phyloP scores from a whole-genome alignment of 2,113 vertebrate species.

The Meleagris gallopavo region DNA sequence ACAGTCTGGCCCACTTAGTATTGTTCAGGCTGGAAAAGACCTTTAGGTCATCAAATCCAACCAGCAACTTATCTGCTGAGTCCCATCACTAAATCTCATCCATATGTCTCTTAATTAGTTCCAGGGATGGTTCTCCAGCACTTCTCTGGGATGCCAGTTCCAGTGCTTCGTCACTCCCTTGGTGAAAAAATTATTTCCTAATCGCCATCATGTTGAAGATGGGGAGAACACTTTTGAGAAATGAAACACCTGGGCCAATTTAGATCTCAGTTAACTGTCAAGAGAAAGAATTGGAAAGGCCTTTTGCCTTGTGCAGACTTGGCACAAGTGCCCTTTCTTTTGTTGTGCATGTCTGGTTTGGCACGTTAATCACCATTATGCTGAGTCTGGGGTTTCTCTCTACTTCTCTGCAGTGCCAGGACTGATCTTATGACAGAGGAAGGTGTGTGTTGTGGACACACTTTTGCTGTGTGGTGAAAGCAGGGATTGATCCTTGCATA shows the following conservation, averaged over 20 bases:
- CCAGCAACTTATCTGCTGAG: background rate
- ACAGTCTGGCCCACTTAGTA: background rate
- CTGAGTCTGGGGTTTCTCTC: background rate
- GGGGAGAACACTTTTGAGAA: background rate
- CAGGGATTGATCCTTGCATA: background rate
- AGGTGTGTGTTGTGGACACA: background rate
- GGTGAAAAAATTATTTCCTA: background rate
- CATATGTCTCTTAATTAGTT: background rate
- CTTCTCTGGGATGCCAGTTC: background rate
- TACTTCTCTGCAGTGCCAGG: background rate
- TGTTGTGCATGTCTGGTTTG: background rate
- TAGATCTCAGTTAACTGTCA: background rate
- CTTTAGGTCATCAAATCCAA: background rate
- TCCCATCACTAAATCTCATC: background rate
- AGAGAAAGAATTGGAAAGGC: background rate
- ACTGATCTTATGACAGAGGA: accelerated
- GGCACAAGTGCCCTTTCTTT: background rate
- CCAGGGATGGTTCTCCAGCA: background rate
- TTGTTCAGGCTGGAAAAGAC: background rate
- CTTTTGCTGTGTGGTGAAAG: background rate
- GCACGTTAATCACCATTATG: background rate
- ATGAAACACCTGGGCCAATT: background rate
- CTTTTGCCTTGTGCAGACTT: background rate
- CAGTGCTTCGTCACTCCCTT: background rate
- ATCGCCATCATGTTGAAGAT: background rate